Percentiles rank a stretch among this genome's conserved stretches.
These are phyloP conservation scores for Solea solea DNA, from an alignment of 2,113 vertebrate genomes.

Conservation along the genomic window DNA sequence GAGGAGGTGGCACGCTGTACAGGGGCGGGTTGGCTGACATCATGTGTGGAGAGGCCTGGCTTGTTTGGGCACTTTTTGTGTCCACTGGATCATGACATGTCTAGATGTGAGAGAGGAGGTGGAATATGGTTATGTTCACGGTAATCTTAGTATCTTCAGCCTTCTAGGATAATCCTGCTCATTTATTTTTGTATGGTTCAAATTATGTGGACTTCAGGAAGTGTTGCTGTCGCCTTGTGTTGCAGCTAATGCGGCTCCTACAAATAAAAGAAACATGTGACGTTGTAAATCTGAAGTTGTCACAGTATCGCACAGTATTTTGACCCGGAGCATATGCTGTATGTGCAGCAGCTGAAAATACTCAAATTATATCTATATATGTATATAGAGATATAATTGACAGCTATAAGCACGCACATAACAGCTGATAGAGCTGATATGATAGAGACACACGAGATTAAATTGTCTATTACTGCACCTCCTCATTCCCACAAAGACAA, in stretches of 20 bases:
- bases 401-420: slow-evolving; percentile 2
- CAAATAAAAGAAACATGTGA: too few relatives aligned
- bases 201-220: neutral
- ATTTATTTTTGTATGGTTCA: neutral
- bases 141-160: neutral
- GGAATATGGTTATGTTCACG: neutral
- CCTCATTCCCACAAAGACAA: neutral
- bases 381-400: too few relatives aligned
- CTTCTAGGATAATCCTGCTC: neutral
- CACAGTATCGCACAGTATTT: too few relatives aligned
- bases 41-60: slow-evolving; percentile 92
- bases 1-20: slow-evolving; percentile 89
- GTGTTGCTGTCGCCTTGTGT: too few relatives aligned
- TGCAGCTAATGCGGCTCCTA: too few relatives aligned
- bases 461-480: slow-evolving; percentile 5
- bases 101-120: slow-evolving; percentile 71
- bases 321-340: too few relatives aligned
- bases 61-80: slow-evolving; percentile 86
- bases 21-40: slow-evolving; percentile 90
- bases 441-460: neutral
- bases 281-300: too few relatives aligned
- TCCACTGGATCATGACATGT: slow-evolving; percentile 92
- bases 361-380: too few relatives aligned
- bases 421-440: neutral
- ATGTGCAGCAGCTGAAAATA: too few relatives aligned